Conservation (phyloP, 2,113 vertebrate genomes). For the Upupa epops region DNA sequence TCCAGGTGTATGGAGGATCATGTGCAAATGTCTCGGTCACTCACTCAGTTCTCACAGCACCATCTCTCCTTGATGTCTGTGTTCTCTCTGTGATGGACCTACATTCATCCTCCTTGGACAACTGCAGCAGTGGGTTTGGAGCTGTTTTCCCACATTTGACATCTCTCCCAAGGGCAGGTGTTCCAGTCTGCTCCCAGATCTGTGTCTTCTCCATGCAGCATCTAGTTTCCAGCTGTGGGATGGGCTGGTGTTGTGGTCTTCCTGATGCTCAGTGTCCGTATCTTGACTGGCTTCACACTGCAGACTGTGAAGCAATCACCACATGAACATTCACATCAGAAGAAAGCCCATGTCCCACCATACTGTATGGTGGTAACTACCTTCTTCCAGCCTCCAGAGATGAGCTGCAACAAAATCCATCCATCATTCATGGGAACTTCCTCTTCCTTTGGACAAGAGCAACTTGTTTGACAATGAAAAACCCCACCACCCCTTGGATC, state of each 20-base stretch:
- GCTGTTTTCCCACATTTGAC: neutral
- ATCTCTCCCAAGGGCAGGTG: neutral
- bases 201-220: neutral
- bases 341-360: neutral
- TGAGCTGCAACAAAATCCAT: neutral
- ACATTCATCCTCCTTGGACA: neutral
- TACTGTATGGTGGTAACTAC: no score
- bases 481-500: neutral
- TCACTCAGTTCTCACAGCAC: neutral
- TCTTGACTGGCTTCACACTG: accelerated
- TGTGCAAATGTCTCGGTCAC: neutral
- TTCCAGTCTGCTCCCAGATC: neutral
- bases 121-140: neutral
- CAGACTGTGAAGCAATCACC: neutral
- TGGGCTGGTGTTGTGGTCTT: neutral
- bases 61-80: neutral
- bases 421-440: neutral
- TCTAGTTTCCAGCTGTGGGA: neutral
- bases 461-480: neutral
- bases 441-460: neutral
- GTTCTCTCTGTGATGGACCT: accelerated
- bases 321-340: neutral
- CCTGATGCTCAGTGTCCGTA: neutral
- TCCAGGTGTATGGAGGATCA: neutral
- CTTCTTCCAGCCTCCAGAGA: neutral